Evolutionary conservation across 2,888 invertebrate species (phyloP).

Genomic region (Autographa pulchrina): DNA sequence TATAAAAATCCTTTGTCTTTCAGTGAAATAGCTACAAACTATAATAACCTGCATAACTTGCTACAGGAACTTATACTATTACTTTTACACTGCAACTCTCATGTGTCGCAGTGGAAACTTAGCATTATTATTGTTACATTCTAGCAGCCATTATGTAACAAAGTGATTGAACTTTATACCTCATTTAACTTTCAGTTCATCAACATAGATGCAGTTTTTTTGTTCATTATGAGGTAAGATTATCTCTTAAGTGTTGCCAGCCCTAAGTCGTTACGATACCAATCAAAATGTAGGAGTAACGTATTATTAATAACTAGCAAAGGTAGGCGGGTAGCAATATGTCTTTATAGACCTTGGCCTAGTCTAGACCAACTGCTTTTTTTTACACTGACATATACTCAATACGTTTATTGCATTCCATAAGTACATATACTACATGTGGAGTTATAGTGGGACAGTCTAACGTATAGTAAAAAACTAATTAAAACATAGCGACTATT

Average conservation of each 20-base stretch:
- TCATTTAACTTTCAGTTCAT: neutral
- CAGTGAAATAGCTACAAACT: too few relatives aligned
- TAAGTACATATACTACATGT: too few relatives aligned
- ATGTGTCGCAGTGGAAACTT: too few relatives aligned
- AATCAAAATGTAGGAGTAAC: slow-evolving; percentile 40
- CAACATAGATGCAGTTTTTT: neutral
- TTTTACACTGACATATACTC: neutral
- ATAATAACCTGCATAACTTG: too few relatives aligned
- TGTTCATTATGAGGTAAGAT: neutral
- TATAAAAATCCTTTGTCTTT: too few relatives aligned
- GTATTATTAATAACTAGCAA: slow-evolving; percentile 33
- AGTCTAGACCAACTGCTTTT: slow-evolving; percentile 20
- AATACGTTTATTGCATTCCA: too few relatives aligned
- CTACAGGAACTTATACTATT: too few relatives aligned
- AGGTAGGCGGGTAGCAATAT: slow-evolving; percentile 39
- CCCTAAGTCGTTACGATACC: slow-evolving; percentile 19
- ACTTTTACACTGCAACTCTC: too few relatives aligned
- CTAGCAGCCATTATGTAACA: neutral
- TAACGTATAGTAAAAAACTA: too few relatives aligned
- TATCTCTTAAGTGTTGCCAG: neutral
- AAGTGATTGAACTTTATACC: neutral
- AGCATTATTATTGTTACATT: too few relatives aligned
- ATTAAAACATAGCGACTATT: too few relatives aligned
- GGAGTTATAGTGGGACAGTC: too few relatives aligned
- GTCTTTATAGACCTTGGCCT: slow-evolving; percentile 34